Percentiles rank a stretch among this genome's conserved stretches.
Evolutionary conservation across 2,888 invertebrate species (phyloP).

Genomic region (Drosophila testacea): DNA sequence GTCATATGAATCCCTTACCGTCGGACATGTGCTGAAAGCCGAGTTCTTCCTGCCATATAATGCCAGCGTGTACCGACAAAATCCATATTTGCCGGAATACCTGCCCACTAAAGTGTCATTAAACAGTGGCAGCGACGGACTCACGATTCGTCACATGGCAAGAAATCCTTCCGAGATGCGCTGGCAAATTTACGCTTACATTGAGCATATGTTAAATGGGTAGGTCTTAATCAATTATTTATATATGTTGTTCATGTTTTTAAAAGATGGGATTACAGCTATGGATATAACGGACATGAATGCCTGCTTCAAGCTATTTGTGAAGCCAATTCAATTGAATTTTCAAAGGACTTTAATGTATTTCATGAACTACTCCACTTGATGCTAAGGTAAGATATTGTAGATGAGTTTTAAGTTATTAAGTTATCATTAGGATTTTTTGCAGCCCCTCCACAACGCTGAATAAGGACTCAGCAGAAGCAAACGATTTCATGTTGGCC

Average conservation of each 20-base stretch:
- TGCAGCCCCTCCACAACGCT: slow-evolving; percentile 71
- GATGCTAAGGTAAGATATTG: slow-evolving; percentile 66
- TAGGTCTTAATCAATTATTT: slow-evolving; percentile 34
- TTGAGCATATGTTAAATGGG: slow-evolving; percentile 72
- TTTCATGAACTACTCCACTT: slow-evolving; percentile 77
- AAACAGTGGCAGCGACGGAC: slow-evolving; percentile 2
- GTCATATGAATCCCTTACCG: slow-evolving; percentile 76
- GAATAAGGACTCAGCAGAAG: slow-evolving; percentile 46
- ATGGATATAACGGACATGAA: slow-evolving; percentile 78
- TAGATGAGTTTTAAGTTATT: not conserved
- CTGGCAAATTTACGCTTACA: slow-evolving; percentile 73
- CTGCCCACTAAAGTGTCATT: slow-evolving; percentile 29
- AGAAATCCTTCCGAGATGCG: slow-evolving; percentile 8
- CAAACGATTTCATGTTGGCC: slow-evolving; percentile 57
- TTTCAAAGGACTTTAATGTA: slow-evolving; percentile 69
- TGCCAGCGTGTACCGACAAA: slow-evolving; percentile 76
- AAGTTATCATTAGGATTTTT: not conserved
- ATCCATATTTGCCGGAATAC: slow-evolving; percentile 80
- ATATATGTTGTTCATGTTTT: not conserved
- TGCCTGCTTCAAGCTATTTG: slow-evolving; percentile 80
- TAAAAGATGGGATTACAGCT: slow-evolving; percentile 48
- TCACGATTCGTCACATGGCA: slow-evolving; percentile 41
- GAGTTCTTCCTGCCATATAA: slow-evolving; percentile 78
- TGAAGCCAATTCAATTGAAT: slow-evolving; percentile 70
- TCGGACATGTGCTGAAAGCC: slow-evolving; percentile 80